Evolutionary conservation across 2,113 vertebrate species (phyloP).

Genomic region (Heterocephalus glaber): DNA sequence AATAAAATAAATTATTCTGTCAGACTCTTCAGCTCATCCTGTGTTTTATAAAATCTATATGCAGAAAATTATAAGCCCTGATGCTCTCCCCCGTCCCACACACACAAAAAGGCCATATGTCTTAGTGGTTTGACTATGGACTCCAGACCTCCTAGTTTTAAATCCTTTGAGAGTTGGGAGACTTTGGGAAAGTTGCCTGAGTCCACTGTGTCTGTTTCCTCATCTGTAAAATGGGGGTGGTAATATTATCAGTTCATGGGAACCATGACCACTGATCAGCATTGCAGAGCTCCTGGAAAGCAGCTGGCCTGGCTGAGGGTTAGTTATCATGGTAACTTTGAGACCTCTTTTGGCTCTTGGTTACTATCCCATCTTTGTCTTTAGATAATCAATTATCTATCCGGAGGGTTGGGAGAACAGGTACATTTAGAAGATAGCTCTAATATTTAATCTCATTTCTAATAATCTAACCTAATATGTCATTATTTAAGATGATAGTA

Average conservation of each 20-base stretch:
- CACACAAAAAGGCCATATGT: not conserved
- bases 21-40: not conserved
- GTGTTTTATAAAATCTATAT: not conserved
- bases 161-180: not conserved
- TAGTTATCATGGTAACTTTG: not conserved
- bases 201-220: not conserved
- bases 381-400: constrained; percentile 23
- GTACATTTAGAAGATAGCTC: not conserved
- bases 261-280: constrained; percentile 1
- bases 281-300: not conserved
- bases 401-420: not conserved
- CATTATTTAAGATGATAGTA: constrained; percentile 25
- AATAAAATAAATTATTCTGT: constrained; percentile 52
- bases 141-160: not conserved
- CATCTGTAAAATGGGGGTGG: not conserved
- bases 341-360: not conserved
- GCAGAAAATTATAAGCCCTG: not conserved
- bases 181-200: not conserved
- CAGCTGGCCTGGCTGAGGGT: not conserved
- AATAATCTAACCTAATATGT: not conserved
- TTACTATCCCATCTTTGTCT: not conserved
- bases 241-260: not conserved
- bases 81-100: not conserved
- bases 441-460: constrained; percentile 4
- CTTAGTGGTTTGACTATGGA: not conserved